Conservation (phyloP, 2,113 vertebrate species). For the Hassar affinis region DNA sequence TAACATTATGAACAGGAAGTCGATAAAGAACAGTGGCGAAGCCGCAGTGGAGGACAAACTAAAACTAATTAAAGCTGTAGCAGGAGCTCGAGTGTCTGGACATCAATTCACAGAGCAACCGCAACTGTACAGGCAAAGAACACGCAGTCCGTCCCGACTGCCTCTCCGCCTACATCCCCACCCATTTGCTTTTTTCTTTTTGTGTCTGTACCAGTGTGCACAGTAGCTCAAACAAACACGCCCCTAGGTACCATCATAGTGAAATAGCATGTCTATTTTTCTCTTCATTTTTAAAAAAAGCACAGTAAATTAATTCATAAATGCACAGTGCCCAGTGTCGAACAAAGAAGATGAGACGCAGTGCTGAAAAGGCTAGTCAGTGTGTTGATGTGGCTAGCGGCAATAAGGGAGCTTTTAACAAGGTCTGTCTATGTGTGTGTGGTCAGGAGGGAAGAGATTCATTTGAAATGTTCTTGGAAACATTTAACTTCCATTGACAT, state of each 20-base stretch:
- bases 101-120: not conserved
- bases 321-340: not conserved
- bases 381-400: conserved; percentile 1
- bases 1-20: not conserved
- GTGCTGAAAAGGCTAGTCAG: too few relatives aligned
- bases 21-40: not conserved
- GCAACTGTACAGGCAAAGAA: not conserved
- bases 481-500: conserved; percentile 44
- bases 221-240: not conserved
- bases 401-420: not conserved
- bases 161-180: not conserved
- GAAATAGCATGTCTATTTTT: too few relatives aligned
- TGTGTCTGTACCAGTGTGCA: not conserved
- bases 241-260: not conserved
- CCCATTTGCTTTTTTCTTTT: not conserved
- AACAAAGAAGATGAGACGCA: too few relatives aligned
- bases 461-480: conserved; percentile 45
- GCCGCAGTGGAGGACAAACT: not conserved
- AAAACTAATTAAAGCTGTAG: not conserved
- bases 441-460: conserved; percentile 12
- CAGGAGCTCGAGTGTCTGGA: not conserved
- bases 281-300: too few relatives aligned
- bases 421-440: conserved; percentile 21
- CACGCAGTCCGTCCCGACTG: not conserved
- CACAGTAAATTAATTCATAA: not conserved